These are phyloP conservation scores for Caloenas nicobarica DNA, from an alignment of 2,113 vertebrate species.

Conservation along the genomic window DNA sequence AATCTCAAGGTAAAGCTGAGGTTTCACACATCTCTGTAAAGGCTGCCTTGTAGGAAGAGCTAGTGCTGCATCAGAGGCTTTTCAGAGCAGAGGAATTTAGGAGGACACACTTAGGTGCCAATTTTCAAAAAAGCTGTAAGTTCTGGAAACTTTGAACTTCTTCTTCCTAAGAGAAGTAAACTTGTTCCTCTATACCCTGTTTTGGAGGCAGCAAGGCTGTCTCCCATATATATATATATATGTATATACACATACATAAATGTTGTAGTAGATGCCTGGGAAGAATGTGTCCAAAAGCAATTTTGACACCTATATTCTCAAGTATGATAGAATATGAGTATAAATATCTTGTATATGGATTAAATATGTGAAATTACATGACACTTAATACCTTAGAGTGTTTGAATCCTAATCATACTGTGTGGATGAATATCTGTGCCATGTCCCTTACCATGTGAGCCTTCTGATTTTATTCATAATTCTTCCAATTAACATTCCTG, in stretches of 20 bases:
- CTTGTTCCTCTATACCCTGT: background rate
- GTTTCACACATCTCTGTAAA: background rate
- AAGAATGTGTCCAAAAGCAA: background rate
- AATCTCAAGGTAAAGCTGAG: background rate
- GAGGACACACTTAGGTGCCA: fast-evolving
- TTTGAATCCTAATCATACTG: background rate
- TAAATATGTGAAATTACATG: background rate
- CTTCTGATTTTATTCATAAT: background rate
- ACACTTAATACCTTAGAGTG: background rate
- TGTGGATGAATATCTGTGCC: background rate
- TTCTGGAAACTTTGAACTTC: background rate
- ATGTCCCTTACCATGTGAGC: background rate
- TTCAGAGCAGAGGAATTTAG: background rate
- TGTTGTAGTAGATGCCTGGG: background rate
- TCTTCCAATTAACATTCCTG: background rate
- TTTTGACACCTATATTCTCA: background rate
- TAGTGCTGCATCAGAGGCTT: background rate
- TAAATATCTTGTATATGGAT: background rate
- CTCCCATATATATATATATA: background rate
- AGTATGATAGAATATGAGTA: background rate
- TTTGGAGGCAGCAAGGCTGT: background rate
- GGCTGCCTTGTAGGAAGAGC: fast-evolving
- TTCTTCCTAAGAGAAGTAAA: background rate
- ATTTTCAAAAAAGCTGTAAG: background rate
- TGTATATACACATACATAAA: background rate